Conservation (phyloP, 2,113 vertebrate species). For the Coptodon rendalli region DNA sequence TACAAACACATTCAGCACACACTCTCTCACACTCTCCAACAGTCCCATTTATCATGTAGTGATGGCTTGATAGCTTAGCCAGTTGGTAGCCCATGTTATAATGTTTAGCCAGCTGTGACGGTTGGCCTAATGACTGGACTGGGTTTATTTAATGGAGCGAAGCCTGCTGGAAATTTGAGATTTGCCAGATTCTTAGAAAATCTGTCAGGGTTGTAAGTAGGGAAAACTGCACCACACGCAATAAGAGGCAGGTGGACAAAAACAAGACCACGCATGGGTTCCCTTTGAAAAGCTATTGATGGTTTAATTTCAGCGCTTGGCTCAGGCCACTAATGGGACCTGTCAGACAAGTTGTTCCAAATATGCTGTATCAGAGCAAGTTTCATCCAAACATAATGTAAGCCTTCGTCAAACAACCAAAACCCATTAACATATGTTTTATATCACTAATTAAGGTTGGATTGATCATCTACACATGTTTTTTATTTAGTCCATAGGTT, state of each 20-base stretch:
- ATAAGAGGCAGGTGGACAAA: slow-evolving; percentile 1
- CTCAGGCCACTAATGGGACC: not conserved
- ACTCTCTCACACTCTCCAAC: not conserved
- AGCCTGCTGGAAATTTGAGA: slow-evolving; percentile 46
- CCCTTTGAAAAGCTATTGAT: slow-evolving; percentile 1
- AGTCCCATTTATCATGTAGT: slow-evolving; percentile 33
- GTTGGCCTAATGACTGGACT: slow-evolving; percentile 47
- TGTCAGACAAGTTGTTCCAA: not conserved
- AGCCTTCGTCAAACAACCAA: not conserved
- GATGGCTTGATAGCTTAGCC: slow-evolving; percentile 44
- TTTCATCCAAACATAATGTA: not conserved
- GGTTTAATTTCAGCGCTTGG: not conserved
- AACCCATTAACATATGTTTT: not conserved
- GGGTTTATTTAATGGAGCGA: slow-evolving; percentile 47
- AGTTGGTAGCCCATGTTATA: slow-evolving; percentile 46
- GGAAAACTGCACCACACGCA: not conserved
- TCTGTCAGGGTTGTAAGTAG: slow-evolving; percentile 15
- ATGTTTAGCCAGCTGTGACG: slow-evolving; percentile 59
- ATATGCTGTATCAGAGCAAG: not conserved
- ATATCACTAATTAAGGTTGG: not conserved
- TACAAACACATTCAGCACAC: not conserved
- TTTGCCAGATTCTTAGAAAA: slow-evolving; percentile 34
- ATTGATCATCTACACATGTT: not conserved
- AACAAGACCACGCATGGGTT: not conserved
- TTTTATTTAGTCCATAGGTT: not conserved